A percentile compares a stretch with the other conserved stretches of the same genome.
Conservation (phyloP, 2,888 invertebrate genomes). For the Temnothorax ravouxi region DNA sequence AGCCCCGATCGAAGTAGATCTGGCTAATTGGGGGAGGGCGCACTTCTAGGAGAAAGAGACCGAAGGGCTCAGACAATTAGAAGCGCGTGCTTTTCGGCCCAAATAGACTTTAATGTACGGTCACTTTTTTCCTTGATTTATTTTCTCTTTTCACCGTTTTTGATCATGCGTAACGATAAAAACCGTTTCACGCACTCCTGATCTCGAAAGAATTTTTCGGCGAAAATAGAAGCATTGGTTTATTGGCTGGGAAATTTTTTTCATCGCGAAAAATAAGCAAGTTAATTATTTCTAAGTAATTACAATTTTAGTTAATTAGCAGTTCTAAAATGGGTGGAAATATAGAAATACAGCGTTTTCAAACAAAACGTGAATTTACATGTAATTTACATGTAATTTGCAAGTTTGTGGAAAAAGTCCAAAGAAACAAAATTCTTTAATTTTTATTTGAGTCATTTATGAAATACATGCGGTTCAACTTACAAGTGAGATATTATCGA, state of each 20-base stretch:
- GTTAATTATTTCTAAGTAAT: not conserved
- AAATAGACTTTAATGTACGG: constrained; percentile 67
- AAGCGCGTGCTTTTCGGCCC: constrained; percentile 41
- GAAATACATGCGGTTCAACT: not conserved
- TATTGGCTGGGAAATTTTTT: not conserved
- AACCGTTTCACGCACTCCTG: not conserved
- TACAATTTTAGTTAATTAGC: not conserved
- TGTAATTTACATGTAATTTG: not conserved
- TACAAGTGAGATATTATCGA: too few relatives aligned
- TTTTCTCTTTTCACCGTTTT: not conserved
- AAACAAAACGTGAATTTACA: not conserved
- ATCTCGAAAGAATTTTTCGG: constrained; percentile 21
- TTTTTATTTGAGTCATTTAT: not conserved
- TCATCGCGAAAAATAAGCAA: not conserved
- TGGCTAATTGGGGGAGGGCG: constrained; percentile 52
- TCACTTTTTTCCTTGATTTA: constrained; percentile 49
- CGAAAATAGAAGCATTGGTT: not conserved
- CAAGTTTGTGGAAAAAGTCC: not conserved
- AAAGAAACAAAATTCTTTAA: not conserved
- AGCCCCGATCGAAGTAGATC: constrained; percentile 39
- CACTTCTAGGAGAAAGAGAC: constrained; percentile 47
- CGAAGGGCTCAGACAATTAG: constrained; percentile 63
- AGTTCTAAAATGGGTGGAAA: not conserved
- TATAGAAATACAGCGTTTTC: not conserved
- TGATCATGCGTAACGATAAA: not conserved